phyloP scores from a whole-genome alignment of 2,113 vertebrate species.

The Melanotaenia duboulayi region DNA sequence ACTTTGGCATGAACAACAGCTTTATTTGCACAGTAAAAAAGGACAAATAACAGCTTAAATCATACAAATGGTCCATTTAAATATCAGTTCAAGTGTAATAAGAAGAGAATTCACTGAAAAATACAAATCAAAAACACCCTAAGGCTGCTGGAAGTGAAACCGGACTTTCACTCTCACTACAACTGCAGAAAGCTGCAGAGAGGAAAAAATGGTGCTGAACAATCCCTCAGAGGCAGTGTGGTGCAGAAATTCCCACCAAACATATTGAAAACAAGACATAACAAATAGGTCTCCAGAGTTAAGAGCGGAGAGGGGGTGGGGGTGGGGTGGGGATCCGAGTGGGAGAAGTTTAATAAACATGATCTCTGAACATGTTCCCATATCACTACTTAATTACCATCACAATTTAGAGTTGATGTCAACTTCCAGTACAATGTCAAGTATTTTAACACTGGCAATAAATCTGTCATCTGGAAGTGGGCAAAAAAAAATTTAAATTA shows the following conservation, averaged over 20 bases:
- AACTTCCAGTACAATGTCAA: conserved; percentile 3
- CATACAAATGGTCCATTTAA: conserved; percentile 75
- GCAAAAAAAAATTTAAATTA: conserved; percentile 3
- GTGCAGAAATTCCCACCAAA: conserved; percentile 46
- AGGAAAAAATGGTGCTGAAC: conserved; percentile 28
- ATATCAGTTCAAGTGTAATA: conserved; percentile 77
- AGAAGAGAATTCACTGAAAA: conserved; percentile 62
- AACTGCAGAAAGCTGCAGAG: conserved; percentile 6
- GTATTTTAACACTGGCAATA: not conserved
- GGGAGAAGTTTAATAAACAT: conserved; percentile 11
- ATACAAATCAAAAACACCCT: conserved; percentile 57
- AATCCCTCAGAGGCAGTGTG: conserved; percentile 62
- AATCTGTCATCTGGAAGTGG: not conserved
- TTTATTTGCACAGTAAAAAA: conserved; percentile 83
- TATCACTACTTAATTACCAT: conserved; percentile 3
- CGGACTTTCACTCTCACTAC: conserved; percentile 38
- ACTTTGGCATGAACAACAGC: conserved; percentile 61
- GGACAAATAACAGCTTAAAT: conserved; percentile 65
- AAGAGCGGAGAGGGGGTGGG: conserved; percentile 1
- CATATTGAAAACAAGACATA: conserved; percentile 36
- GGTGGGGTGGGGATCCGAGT: not conserved
- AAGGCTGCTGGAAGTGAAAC: conserved; percentile 70
- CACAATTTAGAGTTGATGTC: conserved; percentile 7
- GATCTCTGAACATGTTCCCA: conserved; percentile 12
- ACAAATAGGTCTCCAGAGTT: conserved; percentile 38